Conservation (phyloP, 2,888 invertebrate genomes). For the Stenodera caucasica region DNA sequence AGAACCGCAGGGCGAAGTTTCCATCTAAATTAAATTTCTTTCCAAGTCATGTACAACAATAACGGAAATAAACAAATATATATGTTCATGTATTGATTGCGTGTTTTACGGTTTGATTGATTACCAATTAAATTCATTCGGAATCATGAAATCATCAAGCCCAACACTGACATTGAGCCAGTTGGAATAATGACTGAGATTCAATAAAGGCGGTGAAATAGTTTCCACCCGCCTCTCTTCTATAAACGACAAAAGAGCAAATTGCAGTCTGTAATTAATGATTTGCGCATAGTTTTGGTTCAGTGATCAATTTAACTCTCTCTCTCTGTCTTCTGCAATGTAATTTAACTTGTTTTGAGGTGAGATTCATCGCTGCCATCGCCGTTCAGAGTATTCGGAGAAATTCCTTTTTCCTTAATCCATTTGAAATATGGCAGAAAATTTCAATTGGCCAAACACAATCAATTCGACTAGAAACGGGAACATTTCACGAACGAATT, state of each 20-base stretch:
- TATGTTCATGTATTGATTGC: not conserved
- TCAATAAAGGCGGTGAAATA: constrained; percentile 46
- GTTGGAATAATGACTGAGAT: constrained; percentile 47
- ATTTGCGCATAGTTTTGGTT: constrained; percentile 51
- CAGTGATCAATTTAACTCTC: constrained; percentile 48
- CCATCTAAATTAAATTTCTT: constrained; percentile 9
- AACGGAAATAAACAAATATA: not conserved
- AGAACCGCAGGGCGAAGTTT: not conserved
- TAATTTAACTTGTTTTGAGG: constrained; percentile 45
- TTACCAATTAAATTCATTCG: not conserved
- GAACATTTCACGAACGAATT: constrained; percentile 7
- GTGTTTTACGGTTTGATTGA: not conserved
- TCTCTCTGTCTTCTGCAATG: constrained; percentile 42
- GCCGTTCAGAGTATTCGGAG: not conserved
- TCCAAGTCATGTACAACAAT: constrained; percentile 4
- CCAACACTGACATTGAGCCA: constrained; percentile 41
- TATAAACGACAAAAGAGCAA: constrained; percentile 45
- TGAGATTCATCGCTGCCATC: constrained; percentile 7
- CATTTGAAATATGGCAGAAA: not conserved
- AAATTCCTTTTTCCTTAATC: constrained; percentile 3
- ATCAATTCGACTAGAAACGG: constrained; percentile 5
- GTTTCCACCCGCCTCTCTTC: constrained; percentile 37
- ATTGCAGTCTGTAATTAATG: constrained; percentile 50
- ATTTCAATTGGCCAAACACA: constrained; percentile 6
- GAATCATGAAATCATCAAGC: constrained; percentile 26